Conservation (phyloP, 2,113 vertebrate genomes). For the Erythrolamprus reginae region DNA sequence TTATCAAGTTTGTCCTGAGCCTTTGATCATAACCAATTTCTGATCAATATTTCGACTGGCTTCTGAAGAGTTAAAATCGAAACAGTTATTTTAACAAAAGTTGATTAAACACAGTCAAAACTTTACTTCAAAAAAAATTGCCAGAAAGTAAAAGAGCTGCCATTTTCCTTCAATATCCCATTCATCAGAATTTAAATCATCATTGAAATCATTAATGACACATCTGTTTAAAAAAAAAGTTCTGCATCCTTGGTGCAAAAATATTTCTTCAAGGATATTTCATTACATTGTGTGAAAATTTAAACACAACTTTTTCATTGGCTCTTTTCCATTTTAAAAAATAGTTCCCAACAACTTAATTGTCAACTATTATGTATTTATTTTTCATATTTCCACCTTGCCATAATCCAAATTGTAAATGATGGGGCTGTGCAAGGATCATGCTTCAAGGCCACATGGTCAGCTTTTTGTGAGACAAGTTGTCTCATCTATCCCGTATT, state of each 20-base stretch:
- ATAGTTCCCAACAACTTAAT: constrained; percentile 53
- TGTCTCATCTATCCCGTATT: not conserved
- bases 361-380: constrained; percentile 34
- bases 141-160: constrained; percentile 64
- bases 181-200: constrained; percentile 65
- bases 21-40: constrained; percentile 76
- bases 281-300: constrained; percentile 52
- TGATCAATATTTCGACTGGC: constrained; percentile 66
- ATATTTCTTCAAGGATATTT: constrained; percentile 42
- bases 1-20: constrained; percentile 81
- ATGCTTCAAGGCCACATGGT: not conserved
- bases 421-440: not conserved
- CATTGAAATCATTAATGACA: constrained; percentile 46
- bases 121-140: constrained; percentile 66
- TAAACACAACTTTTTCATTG: not conserved
- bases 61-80: constrained; percentile 79
- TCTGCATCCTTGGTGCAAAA: constrained; percentile 52
- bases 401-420: not conserved
- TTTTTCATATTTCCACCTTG: not conserved
- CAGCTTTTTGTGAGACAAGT: not conserved
- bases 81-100: constrained; percentile 59
- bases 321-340: constrained; percentile 11
- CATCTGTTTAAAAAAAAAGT: constrained; percentile 38
- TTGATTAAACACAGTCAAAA: constrained; percentile 69
- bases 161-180: constrained; percentile 72